These are phyloP conservation scores for Drosophila mayaguana DNA, from an alignment of 2,888 invertebrate species.

Conservation along the genomic window DNA sequence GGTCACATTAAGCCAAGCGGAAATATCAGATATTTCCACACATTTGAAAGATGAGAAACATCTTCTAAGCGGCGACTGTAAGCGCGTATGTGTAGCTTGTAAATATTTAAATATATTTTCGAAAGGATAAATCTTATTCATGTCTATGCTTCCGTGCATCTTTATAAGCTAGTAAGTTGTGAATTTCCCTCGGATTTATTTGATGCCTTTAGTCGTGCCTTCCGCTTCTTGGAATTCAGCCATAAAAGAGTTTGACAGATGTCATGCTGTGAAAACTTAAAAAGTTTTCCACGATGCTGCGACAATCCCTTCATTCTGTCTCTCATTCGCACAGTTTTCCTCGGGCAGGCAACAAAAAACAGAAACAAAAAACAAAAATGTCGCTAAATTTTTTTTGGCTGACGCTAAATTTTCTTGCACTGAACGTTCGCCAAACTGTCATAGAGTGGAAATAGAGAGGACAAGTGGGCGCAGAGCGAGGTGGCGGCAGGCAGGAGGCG, in stretches of 20 bases:
- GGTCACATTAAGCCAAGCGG: conserved; percentile 1
- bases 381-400: conserved; percentile 45
- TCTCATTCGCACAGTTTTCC: conserved; percentile 1
- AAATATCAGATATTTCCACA: conserved; percentile 7
- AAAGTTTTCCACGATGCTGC: conserved; percentile 34
- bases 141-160: neutral
- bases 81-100: neutral
- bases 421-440: conserved; percentile 68
- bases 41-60: neutral
- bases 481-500: neutral
- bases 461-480: neutral
- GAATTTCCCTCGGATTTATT: conserved; percentile 2
- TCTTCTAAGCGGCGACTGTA: neutral
- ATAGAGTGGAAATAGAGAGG: conserved; percentile 11
- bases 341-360: conserved; percentile 30
- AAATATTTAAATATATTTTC: conserved; percentile 9
- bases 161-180: neutral
- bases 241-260: conserved; percentile 44
- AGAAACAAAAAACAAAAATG: conserved; percentile 12
- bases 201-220: neutral
- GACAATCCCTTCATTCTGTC: conserved; percentile 32
- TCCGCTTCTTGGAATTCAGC: conserved; percentile 6
- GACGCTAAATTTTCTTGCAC: conserved; percentile 70
- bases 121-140: neutral
- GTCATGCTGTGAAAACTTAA: conserved; percentile 45